Evolutionary conservation across 2,888 invertebrate species (phyloP).

Genomic region (Miltochrista miniata): DNA sequence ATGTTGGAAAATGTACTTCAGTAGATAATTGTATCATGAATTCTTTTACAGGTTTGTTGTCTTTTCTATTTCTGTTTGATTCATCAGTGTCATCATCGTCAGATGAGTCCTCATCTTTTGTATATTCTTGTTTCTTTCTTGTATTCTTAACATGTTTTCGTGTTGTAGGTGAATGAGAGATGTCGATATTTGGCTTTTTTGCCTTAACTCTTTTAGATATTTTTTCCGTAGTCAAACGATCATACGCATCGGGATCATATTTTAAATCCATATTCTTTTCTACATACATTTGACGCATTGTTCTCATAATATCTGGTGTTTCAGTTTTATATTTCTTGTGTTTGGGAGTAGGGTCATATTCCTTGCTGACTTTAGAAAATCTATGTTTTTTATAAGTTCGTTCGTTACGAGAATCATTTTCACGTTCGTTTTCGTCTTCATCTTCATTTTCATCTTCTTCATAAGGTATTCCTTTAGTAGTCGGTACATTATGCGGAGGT

Average conservation of each 20-base stretch:
- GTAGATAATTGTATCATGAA: neutral
- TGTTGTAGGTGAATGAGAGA: neutral
- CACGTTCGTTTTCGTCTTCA: neutral
- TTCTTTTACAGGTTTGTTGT: neutral
- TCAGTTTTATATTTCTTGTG: neutral
- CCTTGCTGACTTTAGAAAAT: neutral
- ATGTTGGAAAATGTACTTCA: neutral
- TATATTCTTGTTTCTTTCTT: neutral
- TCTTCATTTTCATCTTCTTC: neutral
- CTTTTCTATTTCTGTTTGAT: neutral
- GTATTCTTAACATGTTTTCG: neutral
- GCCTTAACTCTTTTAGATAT: neutral
- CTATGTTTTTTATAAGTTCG: neutral
- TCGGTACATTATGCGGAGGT: neutral
- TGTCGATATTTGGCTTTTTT: neutral
- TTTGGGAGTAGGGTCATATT: neutral
- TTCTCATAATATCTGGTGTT: neutral
- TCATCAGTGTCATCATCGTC: neutral
- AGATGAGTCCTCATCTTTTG: neutral
- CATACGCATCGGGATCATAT: conserved; percentile 1
- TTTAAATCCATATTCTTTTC: conserved; percentile 10
- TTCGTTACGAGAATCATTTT: neutral
- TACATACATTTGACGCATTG: conserved; percentile 7
- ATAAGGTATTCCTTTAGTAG: neutral
- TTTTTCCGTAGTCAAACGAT: neutral